Evolutionary conservation across 2,113 vertebrate species (phyloP).

Genomic region (Stegostoma tigrinum): DNA sequence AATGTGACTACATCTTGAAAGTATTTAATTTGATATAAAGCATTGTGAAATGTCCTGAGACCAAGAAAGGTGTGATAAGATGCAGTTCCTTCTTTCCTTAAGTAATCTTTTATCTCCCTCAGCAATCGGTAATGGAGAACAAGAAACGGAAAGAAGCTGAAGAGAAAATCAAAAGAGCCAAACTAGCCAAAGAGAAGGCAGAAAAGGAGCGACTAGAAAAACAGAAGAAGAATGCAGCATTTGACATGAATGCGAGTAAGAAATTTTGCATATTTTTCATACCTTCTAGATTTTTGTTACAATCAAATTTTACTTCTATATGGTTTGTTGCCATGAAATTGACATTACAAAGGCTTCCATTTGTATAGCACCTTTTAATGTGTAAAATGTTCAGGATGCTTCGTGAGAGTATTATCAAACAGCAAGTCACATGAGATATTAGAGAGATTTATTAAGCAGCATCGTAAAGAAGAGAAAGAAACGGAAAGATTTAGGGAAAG

Average conservation of each 20-base stretch:
- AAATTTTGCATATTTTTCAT: background rate
- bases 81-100: background rate
- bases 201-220: conserved; percentile 71
- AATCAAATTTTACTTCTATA: background rate
- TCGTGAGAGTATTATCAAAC: background rate
- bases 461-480: too few relatives aligned
- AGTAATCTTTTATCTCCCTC: conserved; percentile 21
- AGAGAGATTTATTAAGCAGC: too few relatives aligned
- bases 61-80: background rate
- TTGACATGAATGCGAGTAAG: conserved; percentile 67
- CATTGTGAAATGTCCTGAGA: background rate
- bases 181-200: conserved; percentile 69
- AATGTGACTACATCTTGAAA: background rate
- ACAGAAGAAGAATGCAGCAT: conserved; percentile 64
- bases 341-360: background rate
- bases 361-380: background rate
- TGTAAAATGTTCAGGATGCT: background rate
- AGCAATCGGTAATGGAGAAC: conserved; percentile 75
- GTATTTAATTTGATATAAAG: background rate
- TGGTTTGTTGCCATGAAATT: background rate
- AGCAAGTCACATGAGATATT: background rate
- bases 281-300: background rate
- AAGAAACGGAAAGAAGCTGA: conserved; percentile 68
- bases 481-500: too few relatives aligned
- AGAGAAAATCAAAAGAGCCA: conserved; percentile 68